A percentile compares a stretch with the other conserved stretches of the same genome.
These are phyloP conservation scores for Nymphalis io DNA, from an alignment of 1,140 invertebrate genomes.

Conservation along the genomic window DNA sequence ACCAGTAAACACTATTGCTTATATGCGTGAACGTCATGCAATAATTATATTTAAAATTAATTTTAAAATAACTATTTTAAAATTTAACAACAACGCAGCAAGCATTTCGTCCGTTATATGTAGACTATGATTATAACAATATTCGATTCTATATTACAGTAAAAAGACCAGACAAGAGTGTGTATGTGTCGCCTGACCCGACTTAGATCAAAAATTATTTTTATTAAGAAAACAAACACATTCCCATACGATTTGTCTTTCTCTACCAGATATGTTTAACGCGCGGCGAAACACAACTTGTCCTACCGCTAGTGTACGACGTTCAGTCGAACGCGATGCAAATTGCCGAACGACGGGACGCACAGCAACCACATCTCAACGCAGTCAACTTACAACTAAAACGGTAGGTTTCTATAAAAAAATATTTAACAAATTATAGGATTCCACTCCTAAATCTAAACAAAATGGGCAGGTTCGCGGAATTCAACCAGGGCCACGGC, in stretches of 20 bases:
- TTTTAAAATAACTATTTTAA: too few relatives aligned
- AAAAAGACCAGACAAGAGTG: too few relatives aligned
- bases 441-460: too few relatives aligned
- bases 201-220: neutral
- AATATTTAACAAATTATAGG: neutral
- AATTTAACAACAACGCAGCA: too few relatives aligned
- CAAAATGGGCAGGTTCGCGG: slow-evolving; percentile 81
- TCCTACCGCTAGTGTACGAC: slow-evolving; percentile 94
- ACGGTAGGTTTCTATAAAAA: slow-evolving; percentile 49
- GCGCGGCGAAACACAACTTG: slow-evolving; percentile 89
- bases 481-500: slow-evolving; percentile 83
- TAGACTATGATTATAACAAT: too few relatives aligned
- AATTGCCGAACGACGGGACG: slow-evolving; percentile 89
- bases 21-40: too few relatives aligned
- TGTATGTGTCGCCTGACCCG: too few relatives aligned
- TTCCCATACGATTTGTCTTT: neutral
- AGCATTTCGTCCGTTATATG: too few relatives aligned
- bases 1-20: too few relatives aligned
- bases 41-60: too few relatives aligned
- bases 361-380: slow-evolving; percentile 74
- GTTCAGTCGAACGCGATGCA: slow-evolving; percentile 91
- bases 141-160: too few relatives aligned
- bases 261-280: slow-evolving; percentile 90
- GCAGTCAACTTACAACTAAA: slow-evolving; percentile 76
- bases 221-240: neutral